These are phyloP conservation scores for Acleris literana DNA, from an alignment of 2,888 invertebrate genomes.

Conservation along the genomic window DNA sequence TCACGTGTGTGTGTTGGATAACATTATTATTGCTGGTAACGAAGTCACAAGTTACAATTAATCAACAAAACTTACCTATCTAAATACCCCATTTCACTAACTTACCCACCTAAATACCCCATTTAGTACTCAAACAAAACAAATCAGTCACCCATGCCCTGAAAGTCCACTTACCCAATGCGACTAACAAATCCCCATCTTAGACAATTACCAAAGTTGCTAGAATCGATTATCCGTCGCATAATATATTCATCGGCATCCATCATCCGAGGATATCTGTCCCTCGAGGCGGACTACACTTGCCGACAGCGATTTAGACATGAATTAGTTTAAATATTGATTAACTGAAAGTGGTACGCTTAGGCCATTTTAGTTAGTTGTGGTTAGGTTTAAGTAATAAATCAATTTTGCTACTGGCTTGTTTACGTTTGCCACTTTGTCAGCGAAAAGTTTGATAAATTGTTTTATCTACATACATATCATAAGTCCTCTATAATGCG, in stretches of 20 bases:
- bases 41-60: too few relatives aligned
- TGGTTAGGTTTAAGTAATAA: too few relatives aligned
- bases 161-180: background rate
- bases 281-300: slow-evolving; percentile 51
- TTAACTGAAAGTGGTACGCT: slow-evolving; percentile 22
- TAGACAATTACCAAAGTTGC: slow-evolving; percentile 54
- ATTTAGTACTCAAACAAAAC: background rate
- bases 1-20: too few relatives aligned
- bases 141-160: background rate
- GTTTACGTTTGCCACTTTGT: too few relatives aligned
- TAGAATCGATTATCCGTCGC: slow-evolving; percentile 54
- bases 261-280: slow-evolving; percentile 64
- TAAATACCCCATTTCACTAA: too few relatives aligned
- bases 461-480: too few relatives aligned
- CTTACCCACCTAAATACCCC: too few relatives aligned
- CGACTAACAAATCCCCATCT: slow-evolving; percentile 38
- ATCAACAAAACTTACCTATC: too few relatives aligned
- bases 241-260: slow-evolving; percentile 70
- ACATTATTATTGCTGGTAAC: too few relatives aligned
- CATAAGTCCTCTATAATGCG: too few relatives aligned
- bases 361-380: slow-evolving; percentile 4
- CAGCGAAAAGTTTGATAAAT: too few relatives aligned
- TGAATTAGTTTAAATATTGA: slow-evolving; percentile 34
- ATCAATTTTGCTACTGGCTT: too few relatives aligned
- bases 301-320: slow-evolving; percentile 59